Evolutionary conservation across 2,888 invertebrate species (phyloP).

Genomic region (Baccha elongata): DNA sequence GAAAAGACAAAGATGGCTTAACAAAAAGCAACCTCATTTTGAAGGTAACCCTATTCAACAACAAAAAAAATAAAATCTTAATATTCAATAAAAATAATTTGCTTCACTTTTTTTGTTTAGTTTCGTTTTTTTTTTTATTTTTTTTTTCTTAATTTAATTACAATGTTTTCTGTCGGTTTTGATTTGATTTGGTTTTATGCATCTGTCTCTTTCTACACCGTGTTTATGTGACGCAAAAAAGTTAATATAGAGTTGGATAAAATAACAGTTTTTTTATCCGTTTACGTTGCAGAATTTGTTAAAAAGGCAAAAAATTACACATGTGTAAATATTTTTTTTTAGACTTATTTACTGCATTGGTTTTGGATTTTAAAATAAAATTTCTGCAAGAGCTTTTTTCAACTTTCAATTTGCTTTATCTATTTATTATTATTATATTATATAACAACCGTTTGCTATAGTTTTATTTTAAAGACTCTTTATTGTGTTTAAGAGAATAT

Average conservation of each 20-base stretch:
- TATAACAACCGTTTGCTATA: slow-evolving; percentile 54
- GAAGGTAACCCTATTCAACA: slow-evolving; percentile 89
- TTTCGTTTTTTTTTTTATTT: slow-evolving; percentile 61
- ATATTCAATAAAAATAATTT: slow-evolving; percentile 69
- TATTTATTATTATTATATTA: too few species aligned
- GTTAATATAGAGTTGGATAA: slow-evolving; percentile 60
- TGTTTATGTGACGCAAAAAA: slow-evolving; percentile 69
- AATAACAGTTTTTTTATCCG: slow-evolving; percentile 36
- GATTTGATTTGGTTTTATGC: slow-evolving; percentile 59
- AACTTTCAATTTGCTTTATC: slow-evolving; percentile 59
- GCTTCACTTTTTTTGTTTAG: slow-evolving; percentile 63
- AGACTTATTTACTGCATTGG: slow-evolving; percentile 60
- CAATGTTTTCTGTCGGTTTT: slow-evolving; percentile 57
- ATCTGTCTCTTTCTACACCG: slow-evolving; percentile 68
- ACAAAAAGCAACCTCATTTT: slow-evolving; percentile 99
- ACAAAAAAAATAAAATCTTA: slow-evolving; percentile 65
- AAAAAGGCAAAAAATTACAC: slow-evolving; percentile 43
- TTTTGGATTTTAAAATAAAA: slow-evolving; percentile 56
- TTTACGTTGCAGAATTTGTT: slow-evolving; percentile 61
- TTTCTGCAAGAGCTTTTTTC: slow-evolving; percentile 65
- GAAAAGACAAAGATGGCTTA: slow-evolving; percentile 96
- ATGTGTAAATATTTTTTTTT: slow-evolving; percentile 68
- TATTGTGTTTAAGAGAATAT: slow-evolving; percentile 71
- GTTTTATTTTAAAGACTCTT: slow-evolving; percentile 54
- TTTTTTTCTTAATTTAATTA: slow-evolving; percentile 44